A percentile compares a stretch with the other conserved stretches of the same genome.
phyloP scores from a whole-genome alignment of 2,797 vertebrate species.

The Tamandua tetradactyla region DNA sequence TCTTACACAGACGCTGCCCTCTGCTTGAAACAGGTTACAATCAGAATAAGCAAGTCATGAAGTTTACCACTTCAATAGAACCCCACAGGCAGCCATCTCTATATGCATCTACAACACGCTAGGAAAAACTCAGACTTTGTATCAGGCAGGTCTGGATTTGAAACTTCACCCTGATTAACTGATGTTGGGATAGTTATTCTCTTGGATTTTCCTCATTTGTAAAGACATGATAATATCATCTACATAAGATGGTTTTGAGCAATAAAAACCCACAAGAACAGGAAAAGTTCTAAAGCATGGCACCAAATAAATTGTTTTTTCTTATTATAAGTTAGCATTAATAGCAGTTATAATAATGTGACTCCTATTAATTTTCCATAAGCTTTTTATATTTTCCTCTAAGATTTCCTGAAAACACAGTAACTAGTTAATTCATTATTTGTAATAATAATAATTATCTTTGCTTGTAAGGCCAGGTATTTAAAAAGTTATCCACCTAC shows the following conservation, averaged over 20 bases:
- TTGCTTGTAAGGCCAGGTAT: background rate
- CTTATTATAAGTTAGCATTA: background rate
- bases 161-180: background rate
- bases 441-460: background rate
- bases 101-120: background rate
- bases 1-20: background rate
- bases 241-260: background rate
- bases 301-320: background rate
- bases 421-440: background rate
- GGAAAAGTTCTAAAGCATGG: background rate
- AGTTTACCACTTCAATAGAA: background rate
- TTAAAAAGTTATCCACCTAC: background rate
- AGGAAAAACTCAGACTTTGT: background rate
- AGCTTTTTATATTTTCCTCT: background rate
- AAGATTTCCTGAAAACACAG: slow-evolving; percentile 25
- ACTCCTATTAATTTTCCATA: background rate
- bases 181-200: background rate
- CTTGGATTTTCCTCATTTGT: background rate
- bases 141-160: background rate
- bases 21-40: background rate
- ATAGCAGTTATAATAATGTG: background rate
- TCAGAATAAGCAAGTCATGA: slow-evolving; percentile 36
- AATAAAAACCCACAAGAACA: background rate
- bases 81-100: background rate
- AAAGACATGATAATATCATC: background rate